Percentiles rank a stretch among this genome's conserved stretches.
phyloP scores from a whole-genome alignment of 2,888 invertebrate species.

The Diplazon laetatorius region DNA sequence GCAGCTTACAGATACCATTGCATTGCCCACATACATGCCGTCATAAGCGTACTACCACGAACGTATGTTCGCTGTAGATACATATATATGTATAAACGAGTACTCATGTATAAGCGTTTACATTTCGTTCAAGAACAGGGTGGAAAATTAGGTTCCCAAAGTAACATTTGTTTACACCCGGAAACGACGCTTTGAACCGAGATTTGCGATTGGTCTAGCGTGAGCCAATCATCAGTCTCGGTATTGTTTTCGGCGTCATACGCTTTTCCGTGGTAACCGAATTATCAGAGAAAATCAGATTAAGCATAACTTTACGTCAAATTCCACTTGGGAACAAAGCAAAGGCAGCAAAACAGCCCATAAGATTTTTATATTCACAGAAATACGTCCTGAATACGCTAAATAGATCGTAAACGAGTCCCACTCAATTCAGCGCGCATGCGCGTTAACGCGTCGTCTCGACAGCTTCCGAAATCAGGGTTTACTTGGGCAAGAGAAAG shows the following conservation, averaged over 20 bases:
- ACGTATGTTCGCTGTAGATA: too few species aligned
- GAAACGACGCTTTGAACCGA: neutral
- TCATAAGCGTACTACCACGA: too few species aligned
- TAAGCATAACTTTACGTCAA: neutral
- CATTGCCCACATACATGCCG: neutral
- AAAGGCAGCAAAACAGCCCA: neutral
- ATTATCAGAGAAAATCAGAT: neutral
- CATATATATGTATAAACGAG: too few species aligned
- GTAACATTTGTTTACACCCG: constrained; percentile 11
- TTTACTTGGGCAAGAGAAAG: constrained; percentile 70
- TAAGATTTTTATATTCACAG: neutral
- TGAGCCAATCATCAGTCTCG: neutral
- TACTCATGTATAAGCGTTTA: too few species aligned
- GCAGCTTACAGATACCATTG: neutral
- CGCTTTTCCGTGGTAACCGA: neutral
- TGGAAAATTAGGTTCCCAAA: too few species aligned
- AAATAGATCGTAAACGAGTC: neutral
- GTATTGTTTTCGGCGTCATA: neutral
- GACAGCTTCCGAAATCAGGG: constrained; percentile 67
- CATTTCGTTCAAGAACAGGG: too few species aligned
- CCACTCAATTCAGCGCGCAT: constrained; percentile 59
- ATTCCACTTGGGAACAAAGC: neutral
- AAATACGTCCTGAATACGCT: too few species aligned
- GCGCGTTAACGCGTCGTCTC: constrained; percentile 24
- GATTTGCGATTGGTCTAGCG: neutral